Evolutionary conservation across 1,140 invertebrate species (phyloP).

Genomic region (Drosophila athabasca): DNA sequence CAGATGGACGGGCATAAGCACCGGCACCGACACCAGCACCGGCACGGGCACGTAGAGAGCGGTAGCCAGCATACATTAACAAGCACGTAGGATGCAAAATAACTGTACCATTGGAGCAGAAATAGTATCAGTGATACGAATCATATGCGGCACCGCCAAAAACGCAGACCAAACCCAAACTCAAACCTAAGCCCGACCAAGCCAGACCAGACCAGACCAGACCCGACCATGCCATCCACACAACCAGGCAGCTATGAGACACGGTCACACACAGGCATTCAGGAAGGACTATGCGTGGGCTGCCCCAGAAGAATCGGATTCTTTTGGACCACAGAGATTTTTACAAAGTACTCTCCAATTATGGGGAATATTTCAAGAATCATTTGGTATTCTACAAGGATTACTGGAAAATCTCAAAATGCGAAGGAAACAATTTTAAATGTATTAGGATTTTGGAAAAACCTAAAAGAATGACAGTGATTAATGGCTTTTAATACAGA

Average conservation of each 20-base stretch:
- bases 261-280: slow-evolving; percentile 21
- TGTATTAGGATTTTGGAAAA: no score
- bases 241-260: slow-evolving; percentile 17
- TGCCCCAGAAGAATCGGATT: neutral
- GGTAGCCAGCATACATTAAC: slow-evolving; percentile 66
- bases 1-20: slow-evolving; percentile 9
- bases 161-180: slow-evolving; percentile 41
- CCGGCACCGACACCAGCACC: neutral
- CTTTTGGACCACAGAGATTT: neutral
- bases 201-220: neutral
- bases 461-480: no score
- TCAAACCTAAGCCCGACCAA: neutral
- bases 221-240: neutral
- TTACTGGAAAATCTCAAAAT: no score
- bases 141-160: slow-evolving; percentile 72
- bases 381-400: no score
- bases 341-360: neutral
- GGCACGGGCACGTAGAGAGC: slow-evolving; percentile 25
- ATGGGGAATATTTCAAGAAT: no score
- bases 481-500: no score
- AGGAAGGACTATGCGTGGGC: slow-evolving; percentile 7
- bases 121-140: slow-evolving; percentile 76
- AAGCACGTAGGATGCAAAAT: slow-evolving; percentile 78
- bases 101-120: slow-evolving; percentile 73
- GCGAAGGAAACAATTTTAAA: no score